Percentiles rank a stretch among this genome's conserved stretches.
Conservation (phyloP, 2,113 vertebrate species). For the Sphaerodactylus townsendi region DNA sequence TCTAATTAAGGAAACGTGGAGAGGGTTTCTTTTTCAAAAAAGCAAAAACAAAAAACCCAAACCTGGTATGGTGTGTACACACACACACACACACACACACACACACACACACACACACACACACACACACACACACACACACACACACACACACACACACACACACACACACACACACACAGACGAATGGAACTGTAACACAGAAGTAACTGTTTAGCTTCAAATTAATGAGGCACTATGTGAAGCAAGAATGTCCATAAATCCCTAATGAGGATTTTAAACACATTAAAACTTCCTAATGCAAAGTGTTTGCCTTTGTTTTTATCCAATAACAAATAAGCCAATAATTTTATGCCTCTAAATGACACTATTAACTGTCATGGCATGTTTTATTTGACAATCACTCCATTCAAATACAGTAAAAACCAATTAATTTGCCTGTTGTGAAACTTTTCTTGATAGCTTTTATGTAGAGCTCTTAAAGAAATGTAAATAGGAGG, state of each 20-base stretch:
- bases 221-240: slow-evolving; percentile 82
- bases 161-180: background rate
- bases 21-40: background rate
- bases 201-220: slow-evolving; percentile 79
- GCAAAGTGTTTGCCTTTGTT: slow-evolving; percentile 83
- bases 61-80: too few species aligned
- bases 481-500: slow-evolving; percentile 77
- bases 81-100: too few species aligned
- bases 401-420: slow-evolving; percentile 80
- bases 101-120: too few species aligned
- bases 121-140: too few species aligned
- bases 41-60: too few species aligned
- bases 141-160: background rate
- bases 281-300: slow-evolving; percentile 84
- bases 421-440: slow-evolving; percentile 82
- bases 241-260: slow-evolving; percentile 81
- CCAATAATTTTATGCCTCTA: slow-evolving; percentile 82
- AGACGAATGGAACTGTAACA: slow-evolving; percentile 72
- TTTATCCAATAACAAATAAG: slow-evolving; percentile 83
- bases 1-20: slow-evolving; percentile 78
- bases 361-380: slow-evolving; percentile 83
- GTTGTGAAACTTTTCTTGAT: slow-evolving; percentile 79
- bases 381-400: slow-evolving; percentile 82
- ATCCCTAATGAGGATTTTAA: slow-evolving; percentile 85
- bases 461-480: slow-evolving; percentile 72